Percentiles rank a stretch among this genome's conserved stretches.
These are phyloP conservation scores for Erithacus rubecula DNA, from an alignment of 2,797 vertebrate genomes.

Conservation along the genomic window DNA sequence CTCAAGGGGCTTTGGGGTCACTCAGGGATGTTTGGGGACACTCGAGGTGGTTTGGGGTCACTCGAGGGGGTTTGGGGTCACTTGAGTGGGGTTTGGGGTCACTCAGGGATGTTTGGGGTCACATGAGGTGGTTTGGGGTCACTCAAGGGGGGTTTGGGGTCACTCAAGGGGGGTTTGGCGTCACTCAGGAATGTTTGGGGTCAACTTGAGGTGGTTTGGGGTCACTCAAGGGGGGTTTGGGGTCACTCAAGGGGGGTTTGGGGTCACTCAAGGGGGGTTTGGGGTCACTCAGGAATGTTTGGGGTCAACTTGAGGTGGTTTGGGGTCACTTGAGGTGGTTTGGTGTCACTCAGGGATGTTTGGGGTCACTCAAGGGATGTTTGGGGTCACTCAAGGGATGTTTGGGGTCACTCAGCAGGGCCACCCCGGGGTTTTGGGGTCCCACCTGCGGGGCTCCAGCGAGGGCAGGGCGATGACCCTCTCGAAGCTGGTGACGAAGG, in stretches of 20 bases:
- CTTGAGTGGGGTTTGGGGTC: no score
- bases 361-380: neutral
- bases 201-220: neutral
- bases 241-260: neutral
- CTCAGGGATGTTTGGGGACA: no score
- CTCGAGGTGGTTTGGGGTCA: no score
- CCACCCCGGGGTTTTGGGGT: neutral
- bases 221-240: neutral
- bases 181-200: neutral
- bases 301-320: no score
- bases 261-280: neutral
- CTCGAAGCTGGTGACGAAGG: slow-evolving; percentile 88
- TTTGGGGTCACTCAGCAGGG: neutral
- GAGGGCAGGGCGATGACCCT: slow-evolving; percentile 87
- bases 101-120: neutral
- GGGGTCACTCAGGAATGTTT: neutral
- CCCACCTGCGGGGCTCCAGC: slow-evolving; percentile 86
- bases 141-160: neutral
- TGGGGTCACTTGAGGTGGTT: neutral
- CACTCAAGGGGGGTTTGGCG: no score
- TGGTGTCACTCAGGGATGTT: neutral
- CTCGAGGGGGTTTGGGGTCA: no score
- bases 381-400: neutral
- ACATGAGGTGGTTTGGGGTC: neutral
- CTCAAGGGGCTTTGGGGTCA: no score